phyloP scores from a whole-genome alignment of 2,113 vertebrate species.

The Chaenocephalus aceratus region DNA sequence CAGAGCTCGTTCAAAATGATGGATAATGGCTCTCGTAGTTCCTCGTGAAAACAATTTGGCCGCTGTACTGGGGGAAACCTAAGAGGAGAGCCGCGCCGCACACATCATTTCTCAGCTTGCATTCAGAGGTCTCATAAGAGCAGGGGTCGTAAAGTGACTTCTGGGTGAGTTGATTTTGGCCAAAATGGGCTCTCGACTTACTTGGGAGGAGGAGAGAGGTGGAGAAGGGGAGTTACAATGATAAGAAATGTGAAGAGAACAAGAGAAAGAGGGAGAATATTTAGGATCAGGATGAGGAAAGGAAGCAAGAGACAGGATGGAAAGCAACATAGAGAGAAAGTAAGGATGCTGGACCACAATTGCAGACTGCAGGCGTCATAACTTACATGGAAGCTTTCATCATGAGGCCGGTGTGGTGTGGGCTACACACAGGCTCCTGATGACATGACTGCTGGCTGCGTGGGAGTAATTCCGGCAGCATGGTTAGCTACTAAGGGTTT shows the following conservation, averaged over 20 bases:
- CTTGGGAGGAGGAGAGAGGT: background rate
- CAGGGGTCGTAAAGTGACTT: conserved; percentile 67
- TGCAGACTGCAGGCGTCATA: conserved; percentile 65
- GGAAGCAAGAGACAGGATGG: too few relatives aligned
- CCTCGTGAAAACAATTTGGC: conserved; percentile 73
- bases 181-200: conserved; percentile 55
- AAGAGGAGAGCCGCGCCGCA: conserved; percentile 54
- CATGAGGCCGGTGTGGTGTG: conserved; percentile 73
- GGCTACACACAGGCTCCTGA: conserved; percentile 57
- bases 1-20: conserved; percentile 77
- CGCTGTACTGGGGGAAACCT: conserved; percentile 69
- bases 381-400: conserved; percentile 74
- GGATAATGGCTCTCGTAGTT: conserved; percentile 64
- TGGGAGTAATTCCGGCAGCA: conserved; percentile 62
- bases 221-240: too few relatives aligned
- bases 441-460: conserved; percentile 71
- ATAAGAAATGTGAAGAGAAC: too few relatives aligned
- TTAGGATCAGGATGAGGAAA: too few relatives aligned
- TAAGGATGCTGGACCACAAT: conserved; percentile 73
- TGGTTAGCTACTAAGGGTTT: conserved; percentile 66
- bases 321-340: conserved; percentile 47
- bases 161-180: conserved; percentile 72
- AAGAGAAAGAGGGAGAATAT: too few relatives aligned
- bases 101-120: conserved; percentile 70
- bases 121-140: conserved; percentile 60